phyloP scores from a whole-genome alignment of 1,140 invertebrate species.

The Hermetia illucens region DNA sequence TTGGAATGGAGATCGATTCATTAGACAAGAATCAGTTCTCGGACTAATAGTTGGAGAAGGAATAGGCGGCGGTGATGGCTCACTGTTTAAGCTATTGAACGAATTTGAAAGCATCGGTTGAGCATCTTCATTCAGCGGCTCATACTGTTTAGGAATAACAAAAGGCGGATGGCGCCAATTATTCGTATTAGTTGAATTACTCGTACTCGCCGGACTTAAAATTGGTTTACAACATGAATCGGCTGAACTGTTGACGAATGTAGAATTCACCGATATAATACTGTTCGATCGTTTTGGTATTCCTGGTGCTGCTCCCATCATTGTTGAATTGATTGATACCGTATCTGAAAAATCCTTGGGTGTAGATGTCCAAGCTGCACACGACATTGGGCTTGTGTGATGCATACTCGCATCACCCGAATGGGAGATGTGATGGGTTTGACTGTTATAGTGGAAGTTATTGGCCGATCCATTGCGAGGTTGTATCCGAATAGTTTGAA shows the following conservation, averaged over 20 bases:
- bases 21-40: constrained; percentile 12
- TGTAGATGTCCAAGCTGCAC: too few species aligned
- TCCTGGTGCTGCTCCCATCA: constrained; percentile 4
- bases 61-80: constrained; percentile 15
- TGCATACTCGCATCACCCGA: too few species aligned
- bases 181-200: not conserved
- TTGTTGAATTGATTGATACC: constrained; percentile 4
- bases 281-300: constrained; percentile 7
- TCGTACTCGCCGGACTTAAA: constrained; percentile 1
- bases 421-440: too few species aligned
- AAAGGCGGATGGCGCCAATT: not conserved
- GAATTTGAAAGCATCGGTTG: not conserved
- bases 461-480: too few species aligned
- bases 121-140: constrained; percentile 3
- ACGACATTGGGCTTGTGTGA: too few species aligned
- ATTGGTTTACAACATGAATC: constrained; percentile 3
- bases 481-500: too few species aligned
- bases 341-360: constrained; percentile 3
- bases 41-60: constrained; percentile 23
- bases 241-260: constrained; percentile 1
- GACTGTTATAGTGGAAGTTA: too few species aligned
- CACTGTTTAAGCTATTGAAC: not conserved
- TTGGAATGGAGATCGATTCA: constrained; percentile 26
- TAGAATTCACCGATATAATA: constrained; percentile 7
- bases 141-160: constrained; percentile 2